Percentiles rank a stretch among this genome's conserved stretches.
These are phyloP conservation scores for Chloropsis hardwickii DNA, from an alignment of 2,113 vertebrate genomes.

Conservation along the genomic window DNA sequence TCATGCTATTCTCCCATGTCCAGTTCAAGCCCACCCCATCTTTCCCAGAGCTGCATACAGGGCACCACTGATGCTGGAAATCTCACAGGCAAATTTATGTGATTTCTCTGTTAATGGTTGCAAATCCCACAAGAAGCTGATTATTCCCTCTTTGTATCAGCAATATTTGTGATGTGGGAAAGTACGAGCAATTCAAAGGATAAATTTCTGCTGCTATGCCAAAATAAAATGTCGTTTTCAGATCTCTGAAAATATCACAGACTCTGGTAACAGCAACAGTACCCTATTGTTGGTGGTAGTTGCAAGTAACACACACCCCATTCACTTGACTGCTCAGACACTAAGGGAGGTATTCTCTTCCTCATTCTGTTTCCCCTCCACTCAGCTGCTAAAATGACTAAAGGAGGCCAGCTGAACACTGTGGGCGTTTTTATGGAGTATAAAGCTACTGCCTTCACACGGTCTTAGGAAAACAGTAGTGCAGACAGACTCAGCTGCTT, in stretches of 20 bases:
- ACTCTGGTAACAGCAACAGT: not conserved
- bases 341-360: not conserved
- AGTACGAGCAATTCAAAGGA: not conserved
- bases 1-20: not conserved
- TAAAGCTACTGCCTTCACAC: not conserved
- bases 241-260: constrained; percentile 8
- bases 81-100: not conserved
- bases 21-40: not conserved
- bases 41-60: not conserved
- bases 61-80: not conserved
- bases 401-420: not conserved
- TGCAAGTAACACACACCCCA: not conserved
- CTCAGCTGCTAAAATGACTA: constrained; percentile 24
- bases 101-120: not conserved
- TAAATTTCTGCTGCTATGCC: not conserved
- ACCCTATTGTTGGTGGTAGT: not conserved
- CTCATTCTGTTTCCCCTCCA: not conserved
- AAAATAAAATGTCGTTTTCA: constrained; percentile 10
- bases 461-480: not conserved
- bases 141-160: not conserved
- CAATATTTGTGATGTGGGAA: not conserved
- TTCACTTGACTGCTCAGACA: not conserved
- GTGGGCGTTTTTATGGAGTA: not conserved
- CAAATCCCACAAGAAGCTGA: not conserved
- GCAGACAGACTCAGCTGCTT: not conserved